Percentiles rank a stretch among this genome's conserved stretches.
These are phyloP conservation scores for Pemphredon lugubris DNA, from an alignment of 2,888 invertebrate genomes.

Conservation along the genomic window DNA sequence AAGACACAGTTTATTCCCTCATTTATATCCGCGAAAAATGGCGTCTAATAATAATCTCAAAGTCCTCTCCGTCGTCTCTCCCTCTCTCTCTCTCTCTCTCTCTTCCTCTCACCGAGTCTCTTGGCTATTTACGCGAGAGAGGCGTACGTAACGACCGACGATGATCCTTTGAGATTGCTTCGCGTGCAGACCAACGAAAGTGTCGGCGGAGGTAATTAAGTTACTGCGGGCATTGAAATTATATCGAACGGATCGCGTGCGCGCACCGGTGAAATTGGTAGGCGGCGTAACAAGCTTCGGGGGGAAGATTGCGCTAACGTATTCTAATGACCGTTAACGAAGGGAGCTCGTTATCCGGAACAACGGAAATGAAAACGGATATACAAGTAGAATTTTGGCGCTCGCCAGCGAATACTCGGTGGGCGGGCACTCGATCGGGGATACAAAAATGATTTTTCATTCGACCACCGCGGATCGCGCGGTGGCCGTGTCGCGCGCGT, in stretches of 20 bases:
- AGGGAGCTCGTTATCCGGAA: background rate
- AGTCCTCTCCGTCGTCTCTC: too few species aligned
- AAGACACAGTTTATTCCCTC: slow-evolving; percentile 7
- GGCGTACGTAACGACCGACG: background rate
- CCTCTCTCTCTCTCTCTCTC: too few species aligned
- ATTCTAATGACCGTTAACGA: slow-evolving; percentile 18
- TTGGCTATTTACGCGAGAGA: too few species aligned
- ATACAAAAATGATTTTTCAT: too few species aligned
- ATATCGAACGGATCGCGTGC: slow-evolving; percentile 51
- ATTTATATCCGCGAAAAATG: slow-evolving; percentile 15
- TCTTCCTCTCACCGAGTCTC: too few species aligned
- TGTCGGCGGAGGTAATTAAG: slow-evolving; percentile 47
- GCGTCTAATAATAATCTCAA: slow-evolving; percentile 46
- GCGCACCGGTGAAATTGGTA: slow-evolving; percentile 17
- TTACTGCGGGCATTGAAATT: slow-evolving; percentile 42
- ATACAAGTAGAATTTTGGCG: background rate
- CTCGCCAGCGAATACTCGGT: too few species aligned
- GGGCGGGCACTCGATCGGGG: too few species aligned
- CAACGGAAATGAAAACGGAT: slow-evolving; percentile 3
- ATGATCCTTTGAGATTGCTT: slow-evolving; percentile 12
- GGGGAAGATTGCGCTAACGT: slow-evolving; percentile 1
- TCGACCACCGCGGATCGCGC: too few species aligned
- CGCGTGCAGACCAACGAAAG: slow-evolving; percentile 31
- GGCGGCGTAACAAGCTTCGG: slow-evolving; percentile 28
- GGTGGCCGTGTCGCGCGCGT: background rate